Conservation (phyloP, 2,113 vertebrate genomes). For the Epinephelus fuscoguttatus region DNA sequence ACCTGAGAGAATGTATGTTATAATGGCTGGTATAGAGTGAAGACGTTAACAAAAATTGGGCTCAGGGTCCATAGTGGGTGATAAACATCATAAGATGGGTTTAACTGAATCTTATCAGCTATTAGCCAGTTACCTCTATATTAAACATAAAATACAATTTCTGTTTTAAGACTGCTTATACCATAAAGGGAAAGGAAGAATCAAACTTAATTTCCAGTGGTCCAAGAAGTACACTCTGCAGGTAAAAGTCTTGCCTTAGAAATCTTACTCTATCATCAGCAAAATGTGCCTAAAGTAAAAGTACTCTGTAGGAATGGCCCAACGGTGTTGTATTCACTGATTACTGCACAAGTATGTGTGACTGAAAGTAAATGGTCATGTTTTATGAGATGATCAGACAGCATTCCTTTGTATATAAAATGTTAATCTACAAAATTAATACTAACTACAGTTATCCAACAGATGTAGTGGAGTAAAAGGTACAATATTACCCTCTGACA, state of each 20-base stretch:
- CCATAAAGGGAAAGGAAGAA: background rate
- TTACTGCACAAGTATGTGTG: background rate
- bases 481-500: background rate
- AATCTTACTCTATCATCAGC: background rate
- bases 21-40: background rate
- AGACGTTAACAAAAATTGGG: background rate
- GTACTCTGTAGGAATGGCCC: no score
- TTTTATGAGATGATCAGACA: background rate
- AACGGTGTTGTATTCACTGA: no score
- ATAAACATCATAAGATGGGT: background rate
- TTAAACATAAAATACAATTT: background rate
- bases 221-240: background rate
- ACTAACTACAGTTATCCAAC: background rate
- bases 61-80: background rate
- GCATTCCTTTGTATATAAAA: background rate
- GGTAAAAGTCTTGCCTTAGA: background rate
- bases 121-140: background rate
- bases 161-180: background rate
- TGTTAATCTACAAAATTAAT: background rate
- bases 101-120: background rate
- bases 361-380: no score
- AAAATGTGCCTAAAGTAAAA: background rate
- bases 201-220: background rate
- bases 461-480: background rate
- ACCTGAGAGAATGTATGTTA: slow-evolving; percentile 23